Percentiles rank a stretch among this genome's conserved stretches.
phyloP scores from a whole-genome alignment of 2,888 invertebrate genomes.

The Leucophenga montana region DNA sequence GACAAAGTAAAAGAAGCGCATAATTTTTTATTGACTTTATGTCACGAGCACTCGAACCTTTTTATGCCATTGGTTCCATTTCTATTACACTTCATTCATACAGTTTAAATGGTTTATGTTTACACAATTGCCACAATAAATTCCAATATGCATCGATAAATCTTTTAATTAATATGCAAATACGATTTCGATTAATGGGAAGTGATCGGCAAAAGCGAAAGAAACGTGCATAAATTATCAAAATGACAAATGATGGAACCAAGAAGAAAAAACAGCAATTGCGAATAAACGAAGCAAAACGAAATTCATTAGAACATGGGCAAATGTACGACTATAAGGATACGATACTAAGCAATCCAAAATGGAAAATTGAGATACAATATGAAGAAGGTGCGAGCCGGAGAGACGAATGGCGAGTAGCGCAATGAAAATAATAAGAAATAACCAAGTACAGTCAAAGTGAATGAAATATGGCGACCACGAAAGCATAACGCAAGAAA shows the following conservation, averaged over 20 bases:
- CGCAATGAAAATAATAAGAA: slow-evolving; percentile 5
- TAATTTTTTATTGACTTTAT: not conserved
- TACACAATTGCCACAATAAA: slow-evolving; percentile 29
- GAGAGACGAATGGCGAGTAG: not conserved
- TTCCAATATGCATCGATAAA: slow-evolving; percentile 37
- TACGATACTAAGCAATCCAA: not conserved
- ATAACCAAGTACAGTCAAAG: slow-evolving; percentile 26
- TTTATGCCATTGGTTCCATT: not conserved
- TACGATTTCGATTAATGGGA: slow-evolving; percentile 17
- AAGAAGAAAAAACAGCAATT: not conserved
- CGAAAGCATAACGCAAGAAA: slow-evolving; percentile 24
- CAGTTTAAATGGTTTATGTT: too few species aligned
- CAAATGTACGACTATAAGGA: not conserved
- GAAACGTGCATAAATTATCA: slow-evolving; percentile 15
- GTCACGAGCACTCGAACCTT: not conserved
- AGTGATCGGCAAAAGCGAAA: not conserved
- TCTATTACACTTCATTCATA: too few species aligned
- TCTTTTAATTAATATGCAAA: slow-evolving; percentile 31
- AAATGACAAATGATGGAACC: slow-evolving; percentile 21
- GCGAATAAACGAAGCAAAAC: not conserved
- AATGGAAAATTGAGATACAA: not conserved
- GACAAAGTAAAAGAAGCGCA: slow-evolving; percentile 1
- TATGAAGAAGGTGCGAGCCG: not conserved
- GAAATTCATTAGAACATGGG: not conserved
- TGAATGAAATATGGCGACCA: slow-evolving; percentile 19